Evolutionary conservation across 1,140 invertebrate genomes (phyloP).

Genomic region (Drosophila rufa): DNA sequence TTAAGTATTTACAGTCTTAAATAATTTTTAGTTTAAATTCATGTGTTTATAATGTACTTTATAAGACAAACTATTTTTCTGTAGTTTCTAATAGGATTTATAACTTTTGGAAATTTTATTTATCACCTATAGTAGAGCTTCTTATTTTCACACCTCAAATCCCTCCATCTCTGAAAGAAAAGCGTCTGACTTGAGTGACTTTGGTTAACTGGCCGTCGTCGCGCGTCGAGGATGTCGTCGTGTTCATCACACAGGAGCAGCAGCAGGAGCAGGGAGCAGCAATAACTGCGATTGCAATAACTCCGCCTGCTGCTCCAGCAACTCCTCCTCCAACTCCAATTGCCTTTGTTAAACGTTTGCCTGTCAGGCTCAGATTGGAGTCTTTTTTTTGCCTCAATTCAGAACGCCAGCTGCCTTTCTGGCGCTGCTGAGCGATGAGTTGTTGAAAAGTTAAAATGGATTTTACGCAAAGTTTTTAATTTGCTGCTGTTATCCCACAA

Average conservation of each 20-base stretch:
- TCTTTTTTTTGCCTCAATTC: conserved; percentile 42
- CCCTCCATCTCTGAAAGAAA: not conserved
- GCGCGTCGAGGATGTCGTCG: conserved; percentile 18
- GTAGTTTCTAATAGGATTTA: too few relatives aligned
- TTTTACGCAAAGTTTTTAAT: conserved; percentile 67
- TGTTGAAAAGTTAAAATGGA: conserved; percentile 81
- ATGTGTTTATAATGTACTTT: not conserved
- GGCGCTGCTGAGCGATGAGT: conserved; percentile 52
- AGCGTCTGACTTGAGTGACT: conserved; percentile 34
- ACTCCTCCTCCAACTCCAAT: conserved; percentile 36
- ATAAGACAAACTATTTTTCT: too few relatives aligned
- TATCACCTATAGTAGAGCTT: too few relatives aligned
- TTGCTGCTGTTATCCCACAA: conserved; percentile 50
- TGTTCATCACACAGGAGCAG: conserved; percentile 58
- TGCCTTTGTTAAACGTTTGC: conserved; percentile 73
- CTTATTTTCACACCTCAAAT: not conserved
- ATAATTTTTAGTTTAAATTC: not conserved
- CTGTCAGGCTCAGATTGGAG: conserved; percentile 77
- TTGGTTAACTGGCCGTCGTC: conserved; percentile 53
- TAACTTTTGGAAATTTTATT: too few relatives aligned
- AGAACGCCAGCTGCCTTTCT: conserved; percentile 32
- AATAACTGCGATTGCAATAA: conserved; percentile 29
- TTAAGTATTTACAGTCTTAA: not conserved
- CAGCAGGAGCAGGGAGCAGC: conserved; percentile 38
- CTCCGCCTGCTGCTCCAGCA: conserved; percentile 8